Evolutionary conservation across 2,113 vertebrate species (phyloP).

Genomic region (Gracilinanus agilis): DNA sequence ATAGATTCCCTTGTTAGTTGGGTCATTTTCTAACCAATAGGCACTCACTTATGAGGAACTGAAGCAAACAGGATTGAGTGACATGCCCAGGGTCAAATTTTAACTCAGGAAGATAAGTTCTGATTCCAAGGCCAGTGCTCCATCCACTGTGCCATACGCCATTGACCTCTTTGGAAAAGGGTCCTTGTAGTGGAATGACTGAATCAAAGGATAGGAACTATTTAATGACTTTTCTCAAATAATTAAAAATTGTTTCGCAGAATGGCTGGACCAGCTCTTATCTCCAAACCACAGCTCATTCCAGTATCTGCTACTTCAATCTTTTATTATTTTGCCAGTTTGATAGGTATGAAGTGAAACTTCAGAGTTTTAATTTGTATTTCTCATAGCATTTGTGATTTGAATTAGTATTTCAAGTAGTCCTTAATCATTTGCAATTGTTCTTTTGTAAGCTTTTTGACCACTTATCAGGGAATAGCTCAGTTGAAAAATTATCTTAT

Average conservation of each 20-base stretch:
- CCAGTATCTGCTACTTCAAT: not conserved
- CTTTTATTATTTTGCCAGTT: not conserved
- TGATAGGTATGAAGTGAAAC: not conserved
- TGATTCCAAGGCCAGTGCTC: no score
- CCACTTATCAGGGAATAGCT: not conserved
- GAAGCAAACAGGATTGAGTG: no score
- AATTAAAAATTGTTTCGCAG: not conserved
- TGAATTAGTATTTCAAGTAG: not conserved
- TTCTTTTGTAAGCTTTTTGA: not conserved
- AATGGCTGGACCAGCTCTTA: not conserved
- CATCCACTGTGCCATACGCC: not conserved
- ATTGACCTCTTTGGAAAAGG: not conserved
- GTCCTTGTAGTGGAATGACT: not conserved
- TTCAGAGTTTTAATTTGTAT: not conserved
- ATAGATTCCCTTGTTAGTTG: not conserved
- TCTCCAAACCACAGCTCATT: not conserved
- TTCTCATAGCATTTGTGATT: not conserved
- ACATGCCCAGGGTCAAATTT: no score
- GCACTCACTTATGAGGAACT: not conserved
- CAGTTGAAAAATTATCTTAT: not conserved
- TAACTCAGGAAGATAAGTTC: no score
- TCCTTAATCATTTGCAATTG: not conserved
- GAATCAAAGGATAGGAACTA: not conserved
- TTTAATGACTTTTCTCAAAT: not conserved
- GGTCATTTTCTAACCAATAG: not conserved